Conservation (phyloP, 2,113 vertebrate genomes). For the Scophthalmus maximus region DNA sequence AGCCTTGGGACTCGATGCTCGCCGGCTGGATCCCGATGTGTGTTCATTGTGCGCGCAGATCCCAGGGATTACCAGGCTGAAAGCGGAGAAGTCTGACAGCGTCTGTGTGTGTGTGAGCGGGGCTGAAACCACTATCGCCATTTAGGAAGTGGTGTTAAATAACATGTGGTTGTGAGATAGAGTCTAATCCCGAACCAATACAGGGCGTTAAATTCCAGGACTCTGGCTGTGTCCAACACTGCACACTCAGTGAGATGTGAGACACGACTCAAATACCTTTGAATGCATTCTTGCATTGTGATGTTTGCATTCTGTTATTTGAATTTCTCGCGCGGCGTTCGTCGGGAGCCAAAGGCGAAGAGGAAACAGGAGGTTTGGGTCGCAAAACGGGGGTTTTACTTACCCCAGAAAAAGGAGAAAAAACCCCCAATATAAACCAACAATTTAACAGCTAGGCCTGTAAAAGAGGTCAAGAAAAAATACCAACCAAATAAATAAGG, state of each 20-base stretch:
- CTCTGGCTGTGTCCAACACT: not conserved
- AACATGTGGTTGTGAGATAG: constrained; percentile 36
- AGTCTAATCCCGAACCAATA: constrained; percentile 15
- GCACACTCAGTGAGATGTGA: too few relatives aligned
- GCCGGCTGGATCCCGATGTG: constrained; percentile 51
- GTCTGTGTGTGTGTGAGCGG: constrained; percentile 45
- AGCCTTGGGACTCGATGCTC: constrained; percentile 60
- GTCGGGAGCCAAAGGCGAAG: too few relatives aligned
- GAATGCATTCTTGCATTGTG: not conserved
- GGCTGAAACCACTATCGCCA: constrained; percentile 39
- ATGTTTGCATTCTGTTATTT: too few relatives aligned
- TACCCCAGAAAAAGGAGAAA: too few relatives aligned
- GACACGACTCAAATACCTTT: too few relatives aligned
- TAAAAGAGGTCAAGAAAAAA: too few relatives aligned
- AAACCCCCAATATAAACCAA: too few relatives aligned
- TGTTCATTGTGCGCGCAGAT: constrained; percentile 74
- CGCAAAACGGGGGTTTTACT: too few relatives aligned
- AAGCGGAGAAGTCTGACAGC: constrained; percentile 73
- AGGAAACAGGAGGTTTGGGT: too few relatives aligned
- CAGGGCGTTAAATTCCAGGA: constrained; percentile 2
- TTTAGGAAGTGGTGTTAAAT: constrained; percentile 59
- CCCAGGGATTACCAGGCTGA: constrained; percentile 77
- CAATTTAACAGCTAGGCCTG: too few relatives aligned
- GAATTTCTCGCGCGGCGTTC: too few relatives aligned
- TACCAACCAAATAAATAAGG: too few relatives aligned